Base-by-base conservation (phyloP, 2,888 invertebrate genomes). In the Rhagonycha fulva region DNA sequence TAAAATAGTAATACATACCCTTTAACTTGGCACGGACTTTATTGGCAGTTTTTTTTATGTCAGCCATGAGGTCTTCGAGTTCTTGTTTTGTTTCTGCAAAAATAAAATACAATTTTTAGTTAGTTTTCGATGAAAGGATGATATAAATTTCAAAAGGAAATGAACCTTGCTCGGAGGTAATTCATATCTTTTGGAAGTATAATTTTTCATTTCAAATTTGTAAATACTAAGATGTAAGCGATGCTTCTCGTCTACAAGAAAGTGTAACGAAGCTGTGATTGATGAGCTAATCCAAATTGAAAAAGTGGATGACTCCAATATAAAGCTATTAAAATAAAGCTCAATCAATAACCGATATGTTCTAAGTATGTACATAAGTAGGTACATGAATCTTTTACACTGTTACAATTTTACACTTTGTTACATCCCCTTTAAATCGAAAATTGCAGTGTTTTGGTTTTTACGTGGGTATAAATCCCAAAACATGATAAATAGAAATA, bases 31-130 rank as follows among this genome's bases (percentile, higher is more conserved):
- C 96, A 91, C 98, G 94, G 87, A 99, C 99, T 95, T 98, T 98
- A 92, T 99, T 99, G 90, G 99, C 99, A 90, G 98, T 98, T 94
- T 98, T 98, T 94, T 99, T 99, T 87, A 99, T 99, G 89, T 99
- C 98, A 87, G 98, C 98, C 99, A 99, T 99, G 87, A 99, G 93
- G 91, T 99, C 99, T 91, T 99, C 99, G 89, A 99, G 91, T 91
- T 99, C 99, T 90, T 99, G 98, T 92, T 99, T 99, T 89, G 98
- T 98, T 92, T 98, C 98, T 98, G 93, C 82, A 94, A 92, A 84
- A 85, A 84, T 84, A 84, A 85, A 83, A 19, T 14, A 62, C 14
- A 28, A 70, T 26, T 47, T n/a, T 47, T 11, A 47, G 23, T 32
- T 23, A 14, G 28, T 9, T 26, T 26, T 19, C 9, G 24, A 4